These are phyloP conservation scores for Alligator mississippiensis DNA, from an alignment of 2,113 vertebrate species.

Conservation along the genomic window DNA sequence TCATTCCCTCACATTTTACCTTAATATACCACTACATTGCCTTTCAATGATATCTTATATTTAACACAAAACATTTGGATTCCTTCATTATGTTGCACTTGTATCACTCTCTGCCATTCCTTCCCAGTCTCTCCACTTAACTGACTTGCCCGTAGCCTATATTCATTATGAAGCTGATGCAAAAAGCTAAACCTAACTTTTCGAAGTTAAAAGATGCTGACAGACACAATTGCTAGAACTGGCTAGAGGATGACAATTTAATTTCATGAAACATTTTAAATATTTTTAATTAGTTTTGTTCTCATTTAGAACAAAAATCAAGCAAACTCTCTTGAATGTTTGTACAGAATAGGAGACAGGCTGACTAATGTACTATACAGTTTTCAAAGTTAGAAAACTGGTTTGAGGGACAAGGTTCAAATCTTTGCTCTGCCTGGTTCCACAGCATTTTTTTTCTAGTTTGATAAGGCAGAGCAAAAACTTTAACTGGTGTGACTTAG, in stretches of 20 bases:
- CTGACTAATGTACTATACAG: not conserved
- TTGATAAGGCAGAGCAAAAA: too few species aligned
- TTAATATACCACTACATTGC: not conserved
- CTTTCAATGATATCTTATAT: fast-evolving
- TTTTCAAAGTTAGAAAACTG: not conserved
- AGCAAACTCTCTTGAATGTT: not conserved
- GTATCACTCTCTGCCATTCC: not conserved
- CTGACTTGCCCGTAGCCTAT: not conserved
- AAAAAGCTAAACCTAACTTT: fast-evolving
- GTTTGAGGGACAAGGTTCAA: not conserved
- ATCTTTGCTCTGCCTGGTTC: not conserved
- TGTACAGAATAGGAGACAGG: not conserved
- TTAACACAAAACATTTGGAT: not conserved
- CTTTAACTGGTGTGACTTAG: too few species aligned
- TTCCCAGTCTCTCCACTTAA: not conserved
- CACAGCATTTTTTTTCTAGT: too few species aligned
- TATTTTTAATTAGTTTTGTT: not conserved
- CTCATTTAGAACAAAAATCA: not conserved
- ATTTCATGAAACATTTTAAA: fast-evolving
- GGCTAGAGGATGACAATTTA: not conserved
- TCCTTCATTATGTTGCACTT: not conserved
- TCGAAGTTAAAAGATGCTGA: not conserved
- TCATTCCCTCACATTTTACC: not conserved
- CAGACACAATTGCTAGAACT: not conserved
- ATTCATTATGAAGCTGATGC: not conserved